Evolutionary conservation across 2,797 vertebrate species (phyloP), one percentile per base, ranked within the genome.

Genomic region (Acanthurus leucopareius): DNA sequence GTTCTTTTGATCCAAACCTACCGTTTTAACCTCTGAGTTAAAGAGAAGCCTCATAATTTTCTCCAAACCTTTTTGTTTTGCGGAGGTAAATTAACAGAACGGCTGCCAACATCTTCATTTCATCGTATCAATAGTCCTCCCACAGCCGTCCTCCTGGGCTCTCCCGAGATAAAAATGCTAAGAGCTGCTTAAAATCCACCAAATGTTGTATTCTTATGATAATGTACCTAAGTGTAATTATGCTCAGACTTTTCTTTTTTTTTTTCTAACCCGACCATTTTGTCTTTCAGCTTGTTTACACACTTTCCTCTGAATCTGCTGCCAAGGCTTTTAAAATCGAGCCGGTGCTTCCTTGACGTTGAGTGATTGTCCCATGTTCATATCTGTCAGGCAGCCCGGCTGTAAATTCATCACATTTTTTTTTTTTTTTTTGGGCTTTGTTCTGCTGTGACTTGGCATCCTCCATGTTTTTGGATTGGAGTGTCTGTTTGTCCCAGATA

Each of bases 361-460:
- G 87, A 89, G 61, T 42, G 73, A 89, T 85, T 58, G 72, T 70
- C 57, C 59, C 15, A 6, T 75, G 77, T 66, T 64, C 19, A 6
- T 62, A 38, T 77, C 76, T 66, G 85, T 79, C 82, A 66, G 58
- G 57, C 17, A 4, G 32, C 10, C 20, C 0, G 38, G 48, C 72
- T 51, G 44, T 45, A 60, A 73, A 91, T 90, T 83, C 84, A 89
- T 88, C 82, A 80, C 45, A 57, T n/a, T n/a, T n/a, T n/a, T n/a
- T n/a, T n/a, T n/a, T n/a, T n/a, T 22, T 68, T 69, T 80, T 66
- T 20, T 17, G 45, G 60, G 51, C 53, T 71, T 75, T 86, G 67
- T 80, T 77, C 60, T 2, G 8, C 77, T 8, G 20, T 45, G 66
- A 69, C 68, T 84, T 83, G 87, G 81, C 86, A 42, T n/a, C 67